Evolutionary conservation across 2,888 invertebrate genomes (phyloP), one percentile per base, ranked within the genome.

Genomic region (Hirudinaria manillensis): DNA sequence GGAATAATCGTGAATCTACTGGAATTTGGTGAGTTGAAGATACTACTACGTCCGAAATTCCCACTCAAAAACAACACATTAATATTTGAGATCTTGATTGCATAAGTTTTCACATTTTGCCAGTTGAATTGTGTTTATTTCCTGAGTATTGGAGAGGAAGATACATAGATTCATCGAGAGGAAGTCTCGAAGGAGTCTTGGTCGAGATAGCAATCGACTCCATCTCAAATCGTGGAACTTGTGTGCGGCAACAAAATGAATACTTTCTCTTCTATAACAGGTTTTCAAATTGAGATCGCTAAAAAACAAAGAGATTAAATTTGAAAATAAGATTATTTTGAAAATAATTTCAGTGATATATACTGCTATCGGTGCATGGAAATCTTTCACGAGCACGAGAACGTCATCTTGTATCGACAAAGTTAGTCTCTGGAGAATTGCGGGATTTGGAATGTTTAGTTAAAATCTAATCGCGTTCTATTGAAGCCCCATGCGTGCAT

Each of bases 231-330:
- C 21, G 70, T 24, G 70, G 70, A 16, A 16, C 4, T 24, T 70
- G 70, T 38, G 70, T 70, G 32, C n/a, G 36, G 7, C 36, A 70
- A n/a, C 36, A n/a, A 45, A 45, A 24, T 21, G 34, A 38, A 24
- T 70, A 70, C 29, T 70, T 45, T 29, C 70, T 70, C 45, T 38
- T 70, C n/a, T 70, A 32, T 34, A 70, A 70, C 70, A 70, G 51
- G 70, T 67, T 24, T 45, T 45, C 10, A 45, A 45, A 45, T 6
- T 10, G 45, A 45, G 13, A 45, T 45, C 45, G 4, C 1, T 45
- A 45, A 45, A 36, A 3, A 36, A n/a, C n/a, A n/a, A n/a, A n/a
- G n/a, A 45, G 16, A 6, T 16, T 45, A 45, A 45, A 45, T 45
- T 45, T 1, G 13, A 45, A 16, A 1, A 1, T 16, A 16, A 45